A percentile compares a stretch with the other conserved stretches of the same genome.
These are phyloP conservation scores for Trissoscelio sp. DNA, from an alignment of 2,888 invertebrate genomes.

Conservation along the genomic window DNA sequence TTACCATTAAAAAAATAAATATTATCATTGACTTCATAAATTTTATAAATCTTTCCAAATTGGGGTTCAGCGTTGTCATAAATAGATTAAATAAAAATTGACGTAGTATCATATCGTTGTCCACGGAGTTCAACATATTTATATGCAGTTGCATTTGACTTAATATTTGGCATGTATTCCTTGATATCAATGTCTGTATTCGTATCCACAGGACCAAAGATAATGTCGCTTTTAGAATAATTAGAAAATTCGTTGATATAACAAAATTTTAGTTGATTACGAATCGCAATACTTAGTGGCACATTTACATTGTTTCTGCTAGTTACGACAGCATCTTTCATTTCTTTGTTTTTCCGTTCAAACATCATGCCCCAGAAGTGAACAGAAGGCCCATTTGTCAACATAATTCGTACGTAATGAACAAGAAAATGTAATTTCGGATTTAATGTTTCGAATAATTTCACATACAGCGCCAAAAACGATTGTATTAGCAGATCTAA, in stretches of 20 bases:
- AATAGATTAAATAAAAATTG: conserved; percentile 44
- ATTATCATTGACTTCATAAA: conserved; percentile 37
- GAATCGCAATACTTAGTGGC: conserved; percentile 40
- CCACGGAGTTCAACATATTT: conserved; percentile 28
- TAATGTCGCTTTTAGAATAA: not conserved
- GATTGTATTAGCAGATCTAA: conserved; percentile 15
- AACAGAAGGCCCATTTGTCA: conserved; percentile 35
- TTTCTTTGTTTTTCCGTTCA: conserved; percentile 44
- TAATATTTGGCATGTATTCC: conserved; percentile 9
- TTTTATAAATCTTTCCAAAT: conserved; percentile 39
- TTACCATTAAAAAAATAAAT: conserved; percentile 19
- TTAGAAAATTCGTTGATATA: conserved; percentile 21
- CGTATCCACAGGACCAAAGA: conserved; percentile 31
- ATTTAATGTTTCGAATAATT: conserved; percentile 43
- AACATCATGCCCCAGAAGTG: conserved; percentile 61
- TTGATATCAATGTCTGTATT: conserved; percentile 29
- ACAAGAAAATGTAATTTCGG: conserved; percentile 53
- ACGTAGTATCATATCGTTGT: conserved; percentile 14
- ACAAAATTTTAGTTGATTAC: conserved; percentile 40
- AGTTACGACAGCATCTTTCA: conserved; percentile 26
- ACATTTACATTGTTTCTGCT: conserved; percentile 35
- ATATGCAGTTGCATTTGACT: conserved; percentile 7
- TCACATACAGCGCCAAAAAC: conserved; percentile 40
- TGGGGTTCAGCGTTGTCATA: conserved; percentile 40
- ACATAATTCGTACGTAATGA: conserved; percentile 38